Evolutionary conservation across 2,888 invertebrate species (phyloP).

Genomic region (Miltochrista miniata): DNA sequence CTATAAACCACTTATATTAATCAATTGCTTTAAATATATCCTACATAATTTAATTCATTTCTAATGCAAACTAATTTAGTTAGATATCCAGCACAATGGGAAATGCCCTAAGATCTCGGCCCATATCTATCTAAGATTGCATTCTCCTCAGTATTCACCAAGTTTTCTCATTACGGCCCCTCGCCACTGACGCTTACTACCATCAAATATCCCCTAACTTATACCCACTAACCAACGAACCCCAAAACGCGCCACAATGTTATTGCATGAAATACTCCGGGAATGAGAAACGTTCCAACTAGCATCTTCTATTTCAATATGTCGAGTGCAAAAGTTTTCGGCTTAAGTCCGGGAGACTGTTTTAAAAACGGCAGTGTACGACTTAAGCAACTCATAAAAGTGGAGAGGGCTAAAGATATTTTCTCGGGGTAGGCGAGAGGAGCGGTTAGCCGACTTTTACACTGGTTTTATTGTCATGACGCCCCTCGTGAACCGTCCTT

Average conservation of each 20-base stretch:
- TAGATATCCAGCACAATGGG: conserved; percentile 9
- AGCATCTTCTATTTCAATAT: conserved; percentile 58
- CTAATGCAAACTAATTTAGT: not conserved
- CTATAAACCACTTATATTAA: conserved; percentile 1
- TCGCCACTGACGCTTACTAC: conserved; percentile 26
- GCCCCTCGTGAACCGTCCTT: conserved; percentile 71
- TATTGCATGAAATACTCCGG: conserved; percentile 22
- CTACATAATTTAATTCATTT: not conserved
- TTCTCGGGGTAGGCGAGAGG: conserved; percentile 55
- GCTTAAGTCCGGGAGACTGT: conserved; percentile 48
- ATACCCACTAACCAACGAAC: conserved; percentile 49
- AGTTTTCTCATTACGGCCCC: conserved; percentile 80
- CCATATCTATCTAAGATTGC: conserved; percentile 37
- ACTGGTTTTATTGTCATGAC: conserved; percentile 76
- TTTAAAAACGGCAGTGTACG: conserved; percentile 65
- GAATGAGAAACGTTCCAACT: conserved; percentile 17
- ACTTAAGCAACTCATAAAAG: conserved; percentile 71
- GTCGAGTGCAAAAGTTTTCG: conserved; percentile 49
- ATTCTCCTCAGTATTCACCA: conserved; percentile 56
- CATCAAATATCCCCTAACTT: conserved; percentile 52
- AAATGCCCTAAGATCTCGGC: conserved; percentile 52
- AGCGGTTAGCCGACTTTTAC: conserved; percentile 78
- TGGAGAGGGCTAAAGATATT: conserved; percentile 60
- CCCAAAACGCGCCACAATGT: conserved; percentile 35
- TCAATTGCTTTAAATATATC: not conserved